Evolutionary conservation across 2,797 vertebrate species (phyloP).

Genomic region (Girardinus metallicus): DNA sequence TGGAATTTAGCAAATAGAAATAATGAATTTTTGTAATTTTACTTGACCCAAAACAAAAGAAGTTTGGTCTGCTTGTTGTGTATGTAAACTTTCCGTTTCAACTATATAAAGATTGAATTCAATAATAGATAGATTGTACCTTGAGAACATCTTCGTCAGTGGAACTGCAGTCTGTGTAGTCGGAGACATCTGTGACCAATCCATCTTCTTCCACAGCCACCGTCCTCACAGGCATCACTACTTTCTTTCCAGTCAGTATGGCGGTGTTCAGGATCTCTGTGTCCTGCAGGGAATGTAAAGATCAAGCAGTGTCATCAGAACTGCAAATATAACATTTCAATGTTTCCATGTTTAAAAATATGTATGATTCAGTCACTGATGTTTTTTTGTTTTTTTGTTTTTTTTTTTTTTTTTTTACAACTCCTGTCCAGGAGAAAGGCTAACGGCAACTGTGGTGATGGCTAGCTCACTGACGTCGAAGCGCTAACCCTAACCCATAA

Average conservation of each 20-base stretch:
- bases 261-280: conserved; percentile 93
- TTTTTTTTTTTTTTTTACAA: neutral
- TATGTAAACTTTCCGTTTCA: neutral
- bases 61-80: neutral
- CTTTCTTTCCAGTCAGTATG: conserved; percentile 90
- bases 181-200: conserved; percentile 82
- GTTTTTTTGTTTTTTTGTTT: neutral
- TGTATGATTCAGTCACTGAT: neutral
- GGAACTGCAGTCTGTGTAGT: conserved; percentile 89
- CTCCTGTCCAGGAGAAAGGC: neutral
- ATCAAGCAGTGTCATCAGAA: conserved; percentile 4
- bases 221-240: conserved; percentile 88
- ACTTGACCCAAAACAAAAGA: neutral
- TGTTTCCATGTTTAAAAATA: conserved; percentile 2
- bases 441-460: conserved; percentile 20
- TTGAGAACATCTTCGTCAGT: conserved; percentile 92
- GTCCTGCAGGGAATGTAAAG: conserved; percentile 78
- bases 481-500: conserved; percentile 24
- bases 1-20: neutral
- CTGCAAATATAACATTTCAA: neutral
- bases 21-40: neutral
- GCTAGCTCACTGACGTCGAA: conserved; percentile 41
- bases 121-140: conserved; percentile 69
- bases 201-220: conserved; percentile 90
- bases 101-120: neutral